phyloP scores from a whole-genome alignment of 1,140 invertebrate species.

The Diabrotica virgifera region DNA sequence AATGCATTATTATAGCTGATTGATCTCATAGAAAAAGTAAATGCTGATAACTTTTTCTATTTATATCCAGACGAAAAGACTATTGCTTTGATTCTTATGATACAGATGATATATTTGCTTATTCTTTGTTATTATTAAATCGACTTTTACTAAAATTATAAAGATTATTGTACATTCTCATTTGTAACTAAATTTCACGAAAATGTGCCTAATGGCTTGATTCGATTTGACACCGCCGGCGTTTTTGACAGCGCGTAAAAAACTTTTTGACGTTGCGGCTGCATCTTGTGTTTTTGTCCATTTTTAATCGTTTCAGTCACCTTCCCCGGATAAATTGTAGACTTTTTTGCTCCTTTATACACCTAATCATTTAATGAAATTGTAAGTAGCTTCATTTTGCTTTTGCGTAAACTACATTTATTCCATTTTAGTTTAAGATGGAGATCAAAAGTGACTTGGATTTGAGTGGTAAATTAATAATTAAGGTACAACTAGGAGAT shows the following conservation, averaged over 20 bases:
- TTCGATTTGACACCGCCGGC: slow-evolving; percentile 1
- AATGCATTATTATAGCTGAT: too few species aligned
- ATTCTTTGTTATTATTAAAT: too few species aligned
- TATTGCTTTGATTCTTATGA: too few species aligned
- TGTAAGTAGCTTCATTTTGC: slow-evolving; percentile 22
- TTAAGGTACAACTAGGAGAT: slow-evolving; percentile 66
- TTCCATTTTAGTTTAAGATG: slow-evolving; percentile 34
- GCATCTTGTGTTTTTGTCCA: slow-evolving; percentile 30
- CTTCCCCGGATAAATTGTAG: slow-evolving; percentile 14
- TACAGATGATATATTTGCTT: too few species aligned
- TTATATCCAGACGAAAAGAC: too few species aligned
- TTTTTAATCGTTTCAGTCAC: slow-evolving; percentile 29
- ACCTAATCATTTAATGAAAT: slow-evolving; percentile 20
- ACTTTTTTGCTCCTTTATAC: slow-evolving; percentile 1
- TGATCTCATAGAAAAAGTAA: too few species aligned
- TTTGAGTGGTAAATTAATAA: slow-evolving; percentile 48
- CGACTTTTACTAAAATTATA: too few species aligned
- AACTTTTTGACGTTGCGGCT: slow-evolving; percentile 27
- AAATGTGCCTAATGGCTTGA: not conserved
- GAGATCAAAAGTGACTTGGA: slow-evolving; percentile 45
- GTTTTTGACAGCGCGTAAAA: slow-evolving; percentile 26
- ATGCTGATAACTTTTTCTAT: too few species aligned
- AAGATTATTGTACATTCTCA: too few species aligned
- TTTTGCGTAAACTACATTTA: not conserved
- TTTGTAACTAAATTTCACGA: not conserved